Evolutionary conservation across 1,140 invertebrate species (phyloP), one percentile per base, ranked within the genome.

Genomic region (Eriosoma lanigerum): DNA sequence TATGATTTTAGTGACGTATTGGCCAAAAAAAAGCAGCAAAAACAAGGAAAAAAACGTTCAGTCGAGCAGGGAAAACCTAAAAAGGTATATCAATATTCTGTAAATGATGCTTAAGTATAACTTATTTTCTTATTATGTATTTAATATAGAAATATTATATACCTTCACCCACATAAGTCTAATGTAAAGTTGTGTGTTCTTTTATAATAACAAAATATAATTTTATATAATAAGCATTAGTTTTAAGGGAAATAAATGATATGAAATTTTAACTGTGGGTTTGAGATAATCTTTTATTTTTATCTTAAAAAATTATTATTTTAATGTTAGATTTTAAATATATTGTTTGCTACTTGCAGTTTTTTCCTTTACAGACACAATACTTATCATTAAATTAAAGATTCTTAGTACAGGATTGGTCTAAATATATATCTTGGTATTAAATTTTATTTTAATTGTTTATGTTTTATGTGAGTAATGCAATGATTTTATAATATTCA

Each of bases 21-120:
- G 21, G 21, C 73, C 24, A 46, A 60, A 38, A 54, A 76, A 60
- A 15, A 24, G 19, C 72, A 19, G 1, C 73, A 24, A 21, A 32
- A 76, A 46, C 54, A 58, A 44, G 73, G 52, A 48, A 76, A 32
- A 58, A 76, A 76, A 60, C 29, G 73, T 19, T 44, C 54, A 26
- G 52, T 54, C 0, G 60, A 76, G 21, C 73, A 76, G 32, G 38
- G 73, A 0, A 58, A 32, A 3, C 54, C 52, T 12, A 76, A 76
- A 60, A 76, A 76, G 38, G 50, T 70, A 0, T 21, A 70, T 19
- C 68, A 70, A 19, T 32, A 70, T 19, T 46, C 68, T 26, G 15
- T 29, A 19, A 70, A 70, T 26, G 46, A 70, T 10, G 68, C 68
- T 19, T 70, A 50, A 70, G 17, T 50, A 38, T 12, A n/a, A 10